These are phyloP conservation scores for Hirtodrosophila confusa DNA, from an alignment of 2,888 invertebrate species.

Conservation along the genomic window DNA sequence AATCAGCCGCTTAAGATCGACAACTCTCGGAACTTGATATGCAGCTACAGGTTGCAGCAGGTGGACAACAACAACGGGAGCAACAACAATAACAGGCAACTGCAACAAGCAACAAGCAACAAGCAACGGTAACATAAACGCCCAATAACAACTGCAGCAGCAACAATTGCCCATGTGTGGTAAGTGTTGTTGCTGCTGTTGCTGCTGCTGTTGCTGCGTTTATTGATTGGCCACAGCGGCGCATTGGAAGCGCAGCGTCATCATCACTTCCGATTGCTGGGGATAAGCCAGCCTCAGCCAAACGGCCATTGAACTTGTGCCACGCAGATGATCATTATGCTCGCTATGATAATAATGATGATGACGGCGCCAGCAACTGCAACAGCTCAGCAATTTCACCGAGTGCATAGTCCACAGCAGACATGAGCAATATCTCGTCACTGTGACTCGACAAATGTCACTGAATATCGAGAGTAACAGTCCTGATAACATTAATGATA, in stretches of 20 bases:
- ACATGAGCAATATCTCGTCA: too few species aligned
- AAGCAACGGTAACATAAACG: slow-evolving; percentile 28
- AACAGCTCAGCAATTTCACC: slow-evolving; percentile 43
- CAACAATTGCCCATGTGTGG: slow-evolving; percentile 52
- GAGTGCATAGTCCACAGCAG: slow-evolving; percentile 38
- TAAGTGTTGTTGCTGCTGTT: slow-evolving; percentile 28
- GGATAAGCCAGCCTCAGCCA: slow-evolving; percentile 36
- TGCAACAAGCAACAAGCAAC: slow-evolving; percentile 22
- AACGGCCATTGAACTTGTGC: slow-evolving; percentile 42
- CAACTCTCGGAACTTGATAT: slow-evolving; percentile 32
- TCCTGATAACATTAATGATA: too few species aligned
- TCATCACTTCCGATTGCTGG: slow-evolving; percentile 59
- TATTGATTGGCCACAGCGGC: slow-evolving; percentile 59
- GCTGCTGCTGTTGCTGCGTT: slow-evolving; percentile 26
- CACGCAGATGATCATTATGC: slow-evolving; percentile 12
- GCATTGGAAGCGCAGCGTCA: slow-evolving; percentile 51
- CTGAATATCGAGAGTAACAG: too few species aligned
- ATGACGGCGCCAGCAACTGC: slow-evolving; percentile 27
- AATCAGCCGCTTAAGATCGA: slow-evolving; percentile 38
- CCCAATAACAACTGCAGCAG: slow-evolving; percentile 26
- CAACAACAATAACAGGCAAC: slow-evolving; percentile 2
- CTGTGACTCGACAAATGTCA: too few species aligned
- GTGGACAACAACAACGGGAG: slow-evolving; percentile 10
- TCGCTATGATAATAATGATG: slow-evolving; percentile 20
- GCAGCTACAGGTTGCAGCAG: slow-evolving; percentile 25